Evolutionary conservation across 2,888 invertebrate species (phyloP).

Genomic region (Meteorus cinctellus): DNA sequence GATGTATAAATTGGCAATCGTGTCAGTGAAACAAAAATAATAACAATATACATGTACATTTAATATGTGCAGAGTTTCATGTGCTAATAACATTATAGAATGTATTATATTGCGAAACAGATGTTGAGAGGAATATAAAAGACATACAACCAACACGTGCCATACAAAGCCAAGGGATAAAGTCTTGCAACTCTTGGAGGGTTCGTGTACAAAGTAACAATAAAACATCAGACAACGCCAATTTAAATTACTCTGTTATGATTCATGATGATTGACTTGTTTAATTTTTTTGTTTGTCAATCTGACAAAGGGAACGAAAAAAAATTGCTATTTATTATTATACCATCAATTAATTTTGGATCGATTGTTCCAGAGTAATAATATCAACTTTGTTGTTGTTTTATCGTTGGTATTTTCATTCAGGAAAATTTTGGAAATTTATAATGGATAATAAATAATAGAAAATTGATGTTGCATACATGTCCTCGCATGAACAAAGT

Average conservation of each 20-base stretch:
- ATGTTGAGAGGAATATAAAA: neutral
- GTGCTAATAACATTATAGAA: neutral
- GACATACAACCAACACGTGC: neutral
- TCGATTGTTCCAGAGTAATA: no score
- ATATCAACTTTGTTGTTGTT: neutral
- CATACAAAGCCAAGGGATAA: neutral
- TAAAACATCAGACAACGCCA: no score
- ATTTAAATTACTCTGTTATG: no score
- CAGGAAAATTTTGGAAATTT: neutral
- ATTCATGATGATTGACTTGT: no score
- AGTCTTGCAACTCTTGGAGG: neutral
- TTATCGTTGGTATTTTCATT: neutral
- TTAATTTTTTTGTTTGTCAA: no score
- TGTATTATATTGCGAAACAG: neutral
- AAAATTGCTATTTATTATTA: neutral
- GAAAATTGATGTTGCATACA: neutral
- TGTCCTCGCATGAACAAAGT: slow-evolving; percentile 16
- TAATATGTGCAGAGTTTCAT: neutral
- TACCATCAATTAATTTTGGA: neutral
- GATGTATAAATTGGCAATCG: neutral
- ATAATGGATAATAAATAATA: neutral
- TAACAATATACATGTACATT: neutral
- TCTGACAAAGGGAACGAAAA: no score
- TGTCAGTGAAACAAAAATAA: neutral
- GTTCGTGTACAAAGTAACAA: no score